Evolutionary conservation across 2,113 vertebrate species (phyloP).

Genomic region (Alexandromys fortis): DNA sequence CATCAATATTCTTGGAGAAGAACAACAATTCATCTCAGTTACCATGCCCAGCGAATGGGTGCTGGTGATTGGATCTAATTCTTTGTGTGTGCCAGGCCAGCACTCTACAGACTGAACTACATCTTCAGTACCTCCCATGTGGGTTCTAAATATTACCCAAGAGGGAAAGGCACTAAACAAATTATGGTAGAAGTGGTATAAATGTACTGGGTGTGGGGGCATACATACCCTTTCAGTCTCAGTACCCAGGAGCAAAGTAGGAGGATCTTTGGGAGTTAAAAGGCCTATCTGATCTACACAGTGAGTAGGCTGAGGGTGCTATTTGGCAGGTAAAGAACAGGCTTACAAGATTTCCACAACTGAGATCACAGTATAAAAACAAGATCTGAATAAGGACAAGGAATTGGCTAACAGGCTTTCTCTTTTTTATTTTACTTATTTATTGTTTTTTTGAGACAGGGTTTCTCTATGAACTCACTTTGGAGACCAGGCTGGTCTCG

Average conservation of each 20-base stretch:
- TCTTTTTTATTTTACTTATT: no score
- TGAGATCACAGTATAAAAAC: not conserved
- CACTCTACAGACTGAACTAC: not conserved
- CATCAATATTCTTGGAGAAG: not conserved
- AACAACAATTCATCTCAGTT: not conserved
- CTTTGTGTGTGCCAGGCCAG: not conserved
- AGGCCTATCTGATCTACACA: not conserved
- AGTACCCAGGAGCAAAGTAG: not conserved
- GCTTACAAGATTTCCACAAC: not conserved
- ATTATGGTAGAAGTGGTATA: not conserved
- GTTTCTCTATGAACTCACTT: no score
- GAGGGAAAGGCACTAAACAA: not conserved
- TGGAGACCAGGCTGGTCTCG: no score
- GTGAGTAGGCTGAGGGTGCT: not conserved
- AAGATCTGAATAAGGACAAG: not conserved
- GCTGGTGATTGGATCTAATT: not conserved
- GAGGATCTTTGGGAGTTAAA: not conserved
- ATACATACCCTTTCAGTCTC: not conserved
- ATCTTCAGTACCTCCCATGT: not conserved
- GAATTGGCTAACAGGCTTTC: not conserved
- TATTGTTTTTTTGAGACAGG: no score
- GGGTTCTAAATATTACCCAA: slow-evolving; percentile 17
- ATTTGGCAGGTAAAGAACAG: not conserved
- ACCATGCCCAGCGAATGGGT: not conserved
- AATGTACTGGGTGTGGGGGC: not conserved